Conservation (phyloP, 1,140 invertebrate species). For the Musca domestica region DNA sequence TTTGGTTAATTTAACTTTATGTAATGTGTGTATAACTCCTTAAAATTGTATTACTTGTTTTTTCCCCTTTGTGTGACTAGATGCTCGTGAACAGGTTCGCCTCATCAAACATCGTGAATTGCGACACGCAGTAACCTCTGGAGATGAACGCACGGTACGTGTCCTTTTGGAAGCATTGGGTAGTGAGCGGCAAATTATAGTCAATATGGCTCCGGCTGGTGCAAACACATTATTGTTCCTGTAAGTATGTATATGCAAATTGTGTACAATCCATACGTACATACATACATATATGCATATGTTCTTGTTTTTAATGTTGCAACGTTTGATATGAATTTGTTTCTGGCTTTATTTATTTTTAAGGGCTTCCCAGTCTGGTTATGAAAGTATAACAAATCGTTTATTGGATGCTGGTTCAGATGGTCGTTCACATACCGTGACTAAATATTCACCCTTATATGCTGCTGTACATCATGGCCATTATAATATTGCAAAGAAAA, state of each 20-base stretch:
- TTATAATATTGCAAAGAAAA: conserved; percentile 73
- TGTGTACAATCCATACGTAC: too few relatives aligned
- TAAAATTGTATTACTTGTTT: background rate
- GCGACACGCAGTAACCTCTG: conserved; percentile 68
- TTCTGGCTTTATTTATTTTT: conserved; percentile 32
- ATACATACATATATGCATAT: background rate
- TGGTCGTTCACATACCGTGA: conserved; percentile 81
- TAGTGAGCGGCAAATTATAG: conserved; percentile 66
- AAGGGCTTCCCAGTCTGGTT: conserved; percentile 79
- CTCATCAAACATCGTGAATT: conserved; percentile 69
- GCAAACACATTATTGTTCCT: conserved; percentile 83
- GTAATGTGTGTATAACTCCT: background rate
- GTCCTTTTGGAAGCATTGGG: conserved; percentile 66
- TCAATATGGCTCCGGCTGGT: conserved; percentile 83
- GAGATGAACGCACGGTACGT: conserved; percentile 65
- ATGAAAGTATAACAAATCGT: conserved; percentile 74
- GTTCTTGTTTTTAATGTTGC: background rate
- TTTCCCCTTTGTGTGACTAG: conserved; percentile 49
- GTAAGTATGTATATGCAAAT: conserved; percentile 57
- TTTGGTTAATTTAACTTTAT: background rate
- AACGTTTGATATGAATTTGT: background rate
- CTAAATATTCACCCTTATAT: conserved; percentile 89
- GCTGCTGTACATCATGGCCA: conserved; percentile 86
- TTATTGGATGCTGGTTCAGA: conserved; percentile 81
- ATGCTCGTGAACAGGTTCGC: conserved; percentile 70